A percentile compares a stretch with the other conserved stretches of the same genome.
These are phyloP conservation scores for Ophonus ardosiacus DNA, from an alignment of 2,888 invertebrate genomes.

Conservation along the genomic window DNA sequence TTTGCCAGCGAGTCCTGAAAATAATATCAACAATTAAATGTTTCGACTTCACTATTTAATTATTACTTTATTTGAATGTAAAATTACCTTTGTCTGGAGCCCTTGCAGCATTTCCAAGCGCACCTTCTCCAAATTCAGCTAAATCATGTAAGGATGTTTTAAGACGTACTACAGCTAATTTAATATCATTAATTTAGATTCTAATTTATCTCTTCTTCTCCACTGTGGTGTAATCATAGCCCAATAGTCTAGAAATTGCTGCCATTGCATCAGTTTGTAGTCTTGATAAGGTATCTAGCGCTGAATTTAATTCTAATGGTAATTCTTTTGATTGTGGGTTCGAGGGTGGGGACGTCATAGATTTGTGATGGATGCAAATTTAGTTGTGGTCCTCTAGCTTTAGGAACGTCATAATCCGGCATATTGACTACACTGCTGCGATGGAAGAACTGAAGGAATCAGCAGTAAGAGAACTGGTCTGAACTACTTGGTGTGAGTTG, in stretches of 20 bases:
- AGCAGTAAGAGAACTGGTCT: constrained; percentile 81
- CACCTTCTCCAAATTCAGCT: constrained; percentile 92
- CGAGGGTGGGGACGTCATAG: constrained; percentile 81
- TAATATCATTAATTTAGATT: constrained; percentile 88
- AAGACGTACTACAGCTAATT: constrained; percentile 87
- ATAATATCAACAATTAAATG: not conserved
- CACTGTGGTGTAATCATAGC: constrained; percentile 89
- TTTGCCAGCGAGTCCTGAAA: constrained; percentile 81
- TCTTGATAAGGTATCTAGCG: constrained; percentile 85
- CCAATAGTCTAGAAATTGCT: constrained; percentile 87
- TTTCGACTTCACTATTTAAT: not conserved
- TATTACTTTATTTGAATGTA: constrained; percentile 3
- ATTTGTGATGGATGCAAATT: constrained; percentile 71
- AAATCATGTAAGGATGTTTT: constrained; percentile 91
- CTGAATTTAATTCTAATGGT: constrained; percentile 86
- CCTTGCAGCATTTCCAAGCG: constrained; percentile 90
- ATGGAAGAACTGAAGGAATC: constrained; percentile 80
- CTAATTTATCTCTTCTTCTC: constrained; percentile 88
- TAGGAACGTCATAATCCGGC: constrained; percentile 85
- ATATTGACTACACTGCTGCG: constrained; percentile 76
- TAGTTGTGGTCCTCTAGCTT: constrained; percentile 74
- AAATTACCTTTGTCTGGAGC: constrained; percentile 86
- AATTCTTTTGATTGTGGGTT: constrained; percentile 79
- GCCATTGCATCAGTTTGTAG: constrained; percentile 89
- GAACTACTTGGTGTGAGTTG: constrained; percentile 84